Evolutionary conservation across 2,888 invertebrate genomes (phyloP), one percentile per base, ranked within the genome.

Genomic region (Xestia sexstrigata): DNA sequence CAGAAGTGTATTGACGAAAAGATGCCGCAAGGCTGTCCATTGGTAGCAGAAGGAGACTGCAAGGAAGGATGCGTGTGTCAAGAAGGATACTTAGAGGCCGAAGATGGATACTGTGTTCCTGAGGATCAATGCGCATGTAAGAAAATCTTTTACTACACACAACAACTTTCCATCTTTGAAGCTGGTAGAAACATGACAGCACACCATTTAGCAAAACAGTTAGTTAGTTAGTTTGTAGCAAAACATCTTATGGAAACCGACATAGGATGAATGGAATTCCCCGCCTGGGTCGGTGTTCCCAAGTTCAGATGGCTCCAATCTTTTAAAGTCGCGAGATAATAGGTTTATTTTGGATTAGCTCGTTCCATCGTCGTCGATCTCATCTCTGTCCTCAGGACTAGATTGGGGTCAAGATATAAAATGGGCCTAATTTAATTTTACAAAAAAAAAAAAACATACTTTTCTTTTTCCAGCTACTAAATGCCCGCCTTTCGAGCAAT

Each of bases 51-150:
- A 30, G 15, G 9, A 30, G 42, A 60, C 26, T 70, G 70, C 42
- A 13, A 30, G 20, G 26, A 20, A 55, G 69, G 69, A 55, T 72
- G 71, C 20, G 71, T 72, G 8, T 72, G 71, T 35, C n/a, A 72
- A 65, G 65, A 65, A 15, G 71, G 71, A 8, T 65, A 72, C 15
- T n/a, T 49, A 17, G 9, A 35, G 17, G 45, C 63, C 17, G 47
- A 65, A 45, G 23, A 71, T 7, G 71, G 63, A 9, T 47, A 65
- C 20, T 71, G 71, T 35, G 30, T 71, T 17, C 63, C 65, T n/a
- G 65, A 47, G 47, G 35, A 63, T 47, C 45, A 71, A 65, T 71
- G 71, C n/a, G 45, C 35, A 47, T 45, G 71, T 71, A 65, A 45
- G 63, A 11, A 35, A 62, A 20, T n/a, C n/a, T 26, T 26, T 8